Conservation (phyloP, 53 echinoderm and acorn worm genomes). For the Actinopyga echinites region DNA sequence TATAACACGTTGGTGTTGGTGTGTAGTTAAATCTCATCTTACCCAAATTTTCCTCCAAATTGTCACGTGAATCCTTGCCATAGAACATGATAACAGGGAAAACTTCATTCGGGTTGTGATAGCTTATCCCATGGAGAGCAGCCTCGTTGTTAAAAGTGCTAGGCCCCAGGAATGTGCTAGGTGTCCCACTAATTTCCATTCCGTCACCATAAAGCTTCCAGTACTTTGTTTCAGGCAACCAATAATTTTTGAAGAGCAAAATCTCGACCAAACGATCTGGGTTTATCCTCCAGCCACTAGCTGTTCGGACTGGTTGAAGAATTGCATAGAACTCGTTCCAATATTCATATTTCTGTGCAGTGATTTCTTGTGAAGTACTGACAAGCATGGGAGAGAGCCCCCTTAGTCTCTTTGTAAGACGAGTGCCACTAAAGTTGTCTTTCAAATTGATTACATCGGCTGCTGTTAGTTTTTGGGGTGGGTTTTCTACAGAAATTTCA, state of each 20-base stretch:
- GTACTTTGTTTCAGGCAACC: not conserved
- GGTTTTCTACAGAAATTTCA: not conserved
- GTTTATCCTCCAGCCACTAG: too few species aligned
- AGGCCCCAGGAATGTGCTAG: slow-evolving; percentile 49
- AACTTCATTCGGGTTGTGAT: slow-evolving; percentile 54
- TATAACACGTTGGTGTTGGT: too few species aligned
- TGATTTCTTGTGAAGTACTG: too few species aligned
- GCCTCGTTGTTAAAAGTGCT: slow-evolving; percentile 49
- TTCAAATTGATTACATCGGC: not conserved
- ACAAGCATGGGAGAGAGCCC: too few species aligned
- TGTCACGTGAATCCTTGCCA: slow-evolving; percentile 65
- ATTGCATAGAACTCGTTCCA: too few species aligned
- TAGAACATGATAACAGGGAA: slow-evolving; percentile 62
- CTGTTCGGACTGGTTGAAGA: too few species aligned
- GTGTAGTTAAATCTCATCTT: too few species aligned
- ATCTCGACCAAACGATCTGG: slow-evolving; percentile 26
- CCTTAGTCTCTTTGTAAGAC: not conserved
- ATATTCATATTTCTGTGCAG: too few species aligned
- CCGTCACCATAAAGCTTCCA: slow-evolving; percentile 48
- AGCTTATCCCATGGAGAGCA: slow-evolving; percentile 30
- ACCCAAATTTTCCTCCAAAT: slow-evolving; percentile 55
- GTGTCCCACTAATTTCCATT: slow-evolving; percentile 47
- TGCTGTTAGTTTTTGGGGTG: not conserved
- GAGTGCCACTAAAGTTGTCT: slow-evolving; percentile 24
- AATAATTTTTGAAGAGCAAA: slow-evolving; percentile 50